phyloP scores from a whole-genome alignment of 2,797 vertebrate species.

The Acanthurus lineatus region DNA sequence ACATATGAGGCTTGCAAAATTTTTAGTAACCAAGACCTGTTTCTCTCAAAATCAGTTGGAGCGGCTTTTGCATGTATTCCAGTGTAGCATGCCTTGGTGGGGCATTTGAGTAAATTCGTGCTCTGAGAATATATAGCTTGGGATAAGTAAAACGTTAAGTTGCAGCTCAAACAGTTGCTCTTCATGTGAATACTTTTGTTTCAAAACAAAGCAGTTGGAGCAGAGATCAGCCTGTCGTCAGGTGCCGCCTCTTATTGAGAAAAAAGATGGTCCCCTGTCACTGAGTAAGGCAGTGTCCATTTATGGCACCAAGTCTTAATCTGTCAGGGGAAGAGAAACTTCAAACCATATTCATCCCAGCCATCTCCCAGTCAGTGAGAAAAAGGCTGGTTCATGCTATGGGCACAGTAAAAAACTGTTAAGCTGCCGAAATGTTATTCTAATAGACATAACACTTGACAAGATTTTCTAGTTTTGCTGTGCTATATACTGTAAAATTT shows the following conservation, averaged over 20 bases:
- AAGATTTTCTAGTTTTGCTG: not conserved
- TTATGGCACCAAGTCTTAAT: slow-evolving; percentile 79
- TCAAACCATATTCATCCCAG: slow-evolving; percentile 80
- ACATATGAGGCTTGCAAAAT: too few species aligned
- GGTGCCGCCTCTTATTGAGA: too few species aligned
- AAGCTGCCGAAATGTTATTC: not conserved
- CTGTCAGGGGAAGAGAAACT: slow-evolving; percentile 75
- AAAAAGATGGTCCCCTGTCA: slow-evolving; percentile 55
- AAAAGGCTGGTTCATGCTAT: slow-evolving; percentile 81
- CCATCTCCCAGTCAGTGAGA: slow-evolving; percentile 74
- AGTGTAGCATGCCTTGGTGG: not conserved
- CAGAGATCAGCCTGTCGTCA: not conserved
- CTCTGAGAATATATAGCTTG: not conserved
- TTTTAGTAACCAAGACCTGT: fast-evolving
- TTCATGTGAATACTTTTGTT: not conserved
- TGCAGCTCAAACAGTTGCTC: not conserved
- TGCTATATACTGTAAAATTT: not conserved
- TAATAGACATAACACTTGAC: not conserved
- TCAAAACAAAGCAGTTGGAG: not conserved
- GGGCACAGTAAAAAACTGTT: slow-evolving; percentile 66
- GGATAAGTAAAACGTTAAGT: not conserved
- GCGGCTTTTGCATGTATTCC: not conserved
- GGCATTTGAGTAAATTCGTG: not conserved
- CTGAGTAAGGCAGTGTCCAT: slow-evolving; percentile 79
- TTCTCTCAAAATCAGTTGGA: too few species aligned